Conservation (phyloP, 2,113 vertebrate species). For the Typhlomys cinereus region DNA sequence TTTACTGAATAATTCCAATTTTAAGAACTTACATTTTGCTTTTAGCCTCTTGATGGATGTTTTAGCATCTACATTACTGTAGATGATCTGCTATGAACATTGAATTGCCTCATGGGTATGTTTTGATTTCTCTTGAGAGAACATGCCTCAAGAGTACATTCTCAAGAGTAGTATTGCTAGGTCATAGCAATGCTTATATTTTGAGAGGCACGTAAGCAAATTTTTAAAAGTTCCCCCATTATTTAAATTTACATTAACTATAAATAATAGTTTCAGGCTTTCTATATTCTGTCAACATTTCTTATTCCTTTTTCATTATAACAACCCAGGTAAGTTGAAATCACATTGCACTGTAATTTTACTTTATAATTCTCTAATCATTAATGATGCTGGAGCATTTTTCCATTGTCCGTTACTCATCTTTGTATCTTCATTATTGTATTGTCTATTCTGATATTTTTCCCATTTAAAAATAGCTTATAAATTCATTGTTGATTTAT, state of each 20-base stretch:
- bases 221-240: not conserved
- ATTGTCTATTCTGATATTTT: not conserved
- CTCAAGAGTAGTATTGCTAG: not conserved
- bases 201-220: not conserved
- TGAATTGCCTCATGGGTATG: not conserved
- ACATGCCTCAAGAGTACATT: not conserved
- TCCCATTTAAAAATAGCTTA: not conserved
- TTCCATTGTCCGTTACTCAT: not conserved
- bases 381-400: not conserved
- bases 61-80: not conserved
- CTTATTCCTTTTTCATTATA: not conserved
- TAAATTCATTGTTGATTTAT: not conserved
- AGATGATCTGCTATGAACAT: not conserved
- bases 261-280: not conserved
- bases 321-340: not conserved
- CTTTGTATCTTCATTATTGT: not conserved
- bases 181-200: not conserved
- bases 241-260: not conserved
- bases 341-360: not conserved
- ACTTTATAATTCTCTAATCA: not conserved
- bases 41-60: not conserved
- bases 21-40: not conserved
- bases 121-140: not conserved
- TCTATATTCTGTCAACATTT: not conserved
- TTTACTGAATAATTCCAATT: not conserved